Conservation (phyloP, 2,113 vertebrate genomes). For the Chionomys nivalis region DNA sequence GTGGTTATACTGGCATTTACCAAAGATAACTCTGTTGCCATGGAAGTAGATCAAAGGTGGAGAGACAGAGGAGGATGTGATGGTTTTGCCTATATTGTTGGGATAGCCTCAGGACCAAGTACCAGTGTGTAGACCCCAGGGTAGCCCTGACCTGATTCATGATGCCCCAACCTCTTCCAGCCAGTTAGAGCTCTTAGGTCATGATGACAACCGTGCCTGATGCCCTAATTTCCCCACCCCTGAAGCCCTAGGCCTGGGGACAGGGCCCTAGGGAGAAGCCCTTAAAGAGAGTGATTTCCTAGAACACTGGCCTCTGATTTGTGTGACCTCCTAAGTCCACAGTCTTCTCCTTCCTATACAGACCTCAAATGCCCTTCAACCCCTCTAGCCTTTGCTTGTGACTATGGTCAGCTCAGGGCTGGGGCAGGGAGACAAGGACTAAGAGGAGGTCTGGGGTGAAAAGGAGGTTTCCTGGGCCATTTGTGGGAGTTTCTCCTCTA, state of each 20-base stretch:
- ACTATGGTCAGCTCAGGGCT: not conserved
- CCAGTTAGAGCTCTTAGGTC: not conserved
- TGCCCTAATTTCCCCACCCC: not conserved
- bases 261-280: not conserved
- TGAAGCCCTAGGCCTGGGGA: not conserved
- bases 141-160: not conserved
- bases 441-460: not conserved
- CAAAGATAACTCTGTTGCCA: not conserved
- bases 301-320: not conserved
- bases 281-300: not conserved
- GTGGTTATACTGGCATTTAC: not conserved
- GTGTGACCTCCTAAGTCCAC: not conserved
- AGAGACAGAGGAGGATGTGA: not conserved
- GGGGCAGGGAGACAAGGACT: not conserved
- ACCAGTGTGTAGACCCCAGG: not conserved
- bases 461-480: not conserved
- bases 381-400: not conserved
- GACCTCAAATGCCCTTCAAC: not conserved
- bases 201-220: not conserved
- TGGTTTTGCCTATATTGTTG: not conserved
- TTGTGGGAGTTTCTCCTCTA: conserved; percentile 34
- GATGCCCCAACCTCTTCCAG: not conserved
- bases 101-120: not conserved
- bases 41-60: not conserved
- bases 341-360: not conserved